Conservation (phyloP, 2,888 invertebrate genomes). For the Pachliopta kotzebuea region DNA sequence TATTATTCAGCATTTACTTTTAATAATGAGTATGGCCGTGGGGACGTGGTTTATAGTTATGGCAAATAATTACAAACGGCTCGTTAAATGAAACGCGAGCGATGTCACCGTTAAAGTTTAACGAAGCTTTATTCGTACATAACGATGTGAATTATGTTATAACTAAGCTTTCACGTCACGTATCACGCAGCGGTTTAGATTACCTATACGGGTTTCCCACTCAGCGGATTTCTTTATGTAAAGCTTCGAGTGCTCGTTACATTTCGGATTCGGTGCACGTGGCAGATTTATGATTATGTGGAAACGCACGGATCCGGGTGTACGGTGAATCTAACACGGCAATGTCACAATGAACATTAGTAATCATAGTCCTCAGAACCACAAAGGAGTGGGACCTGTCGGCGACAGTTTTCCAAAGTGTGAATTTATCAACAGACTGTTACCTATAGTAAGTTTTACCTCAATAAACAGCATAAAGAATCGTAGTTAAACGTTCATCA, state of each 20-base stretch:
- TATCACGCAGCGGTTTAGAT: constrained; percentile 63
- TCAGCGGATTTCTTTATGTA: constrained; percentile 43
- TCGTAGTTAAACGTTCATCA: too few species aligned
- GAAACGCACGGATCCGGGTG: constrained; percentile 50
- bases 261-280: constrained; percentile 55
- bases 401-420: too few species aligned
- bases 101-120: constrained; percentile 3
- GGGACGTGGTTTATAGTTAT: background rate
- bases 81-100: constrained; percentile 13
- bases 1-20: too few species aligned
- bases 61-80: constrained; percentile 23
- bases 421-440: too few species aligned
- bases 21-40: background rate
- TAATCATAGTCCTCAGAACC: background rate
- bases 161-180: constrained; percentile 66
- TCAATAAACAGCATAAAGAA: too few species aligned
- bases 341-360: constrained; percentile 6
- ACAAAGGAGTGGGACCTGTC: background rate
- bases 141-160: constrained; percentile 34
- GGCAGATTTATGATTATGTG: constrained; percentile 64
- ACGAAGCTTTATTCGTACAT: constrained; percentile 9
- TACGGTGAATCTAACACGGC: constrained; percentile 27
- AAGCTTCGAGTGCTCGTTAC: constrained; percentile 41
- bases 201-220: constrained; percentile 65
- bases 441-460: too few species aligned